Evolutionary conservation across 2,113 vertebrate species (phyloP).

Genomic region (Meleagris gallopavo): DNA sequence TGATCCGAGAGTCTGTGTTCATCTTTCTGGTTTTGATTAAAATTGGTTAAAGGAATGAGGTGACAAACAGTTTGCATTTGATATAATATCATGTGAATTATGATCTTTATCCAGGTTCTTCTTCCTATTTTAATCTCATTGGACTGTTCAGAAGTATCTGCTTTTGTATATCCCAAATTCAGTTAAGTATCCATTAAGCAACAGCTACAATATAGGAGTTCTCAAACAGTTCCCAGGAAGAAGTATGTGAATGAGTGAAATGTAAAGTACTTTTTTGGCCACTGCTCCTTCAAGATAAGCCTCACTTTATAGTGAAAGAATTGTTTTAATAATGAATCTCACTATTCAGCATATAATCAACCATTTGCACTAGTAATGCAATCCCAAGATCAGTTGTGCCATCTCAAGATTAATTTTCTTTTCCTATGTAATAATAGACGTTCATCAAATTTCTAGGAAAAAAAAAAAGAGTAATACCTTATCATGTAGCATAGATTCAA

Average conservation of each 20-base stretch:
- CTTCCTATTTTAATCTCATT: neutral
- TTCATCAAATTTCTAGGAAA: neutral
- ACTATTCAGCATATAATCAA: neutral
- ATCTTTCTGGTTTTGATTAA: constrained; percentile 71
- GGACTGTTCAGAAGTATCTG: neutral
- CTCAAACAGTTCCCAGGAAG: neutral
- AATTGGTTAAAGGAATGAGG: neutral
- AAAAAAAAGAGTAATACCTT: constrained; percentile 70
- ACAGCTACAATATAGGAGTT: neutral
- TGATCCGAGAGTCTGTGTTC: constrained; percentile 82
- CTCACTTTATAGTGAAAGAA: neutral
- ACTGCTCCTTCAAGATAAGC: neutral
- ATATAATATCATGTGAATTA: neutral
- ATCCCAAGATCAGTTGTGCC: neutral
- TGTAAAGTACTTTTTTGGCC: neutral
- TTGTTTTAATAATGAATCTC: neutral
- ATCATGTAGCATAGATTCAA: constrained; percentile 80
- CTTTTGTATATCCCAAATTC: neutral
- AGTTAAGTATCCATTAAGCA: neutral
- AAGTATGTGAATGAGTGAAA: neutral
- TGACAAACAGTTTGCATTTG: neutral
- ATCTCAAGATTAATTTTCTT: neutral
- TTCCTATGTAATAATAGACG: neutral
- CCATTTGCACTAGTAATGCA: neutral
- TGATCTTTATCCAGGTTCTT: neutral